Evolutionary conservation across 2,888 invertebrate species (phyloP), one percentile per base, ranked within the genome.

Genomic region (Flexamia atlantica): DNA sequence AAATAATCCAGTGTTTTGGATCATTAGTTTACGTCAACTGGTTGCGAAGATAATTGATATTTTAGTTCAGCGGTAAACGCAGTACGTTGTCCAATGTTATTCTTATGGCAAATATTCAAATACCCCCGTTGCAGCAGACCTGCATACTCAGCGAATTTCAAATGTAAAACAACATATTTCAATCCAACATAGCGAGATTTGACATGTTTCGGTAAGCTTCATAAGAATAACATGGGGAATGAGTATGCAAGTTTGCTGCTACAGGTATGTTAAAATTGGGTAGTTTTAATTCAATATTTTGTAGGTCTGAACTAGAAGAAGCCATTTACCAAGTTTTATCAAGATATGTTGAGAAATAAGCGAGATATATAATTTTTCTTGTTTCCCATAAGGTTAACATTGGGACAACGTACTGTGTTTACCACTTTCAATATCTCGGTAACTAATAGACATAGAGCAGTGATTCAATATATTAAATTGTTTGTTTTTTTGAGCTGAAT

Each of bases 61-160:
- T n/a, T n/a, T n/a, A n/a, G n/a, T n/a, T n/a, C n/a, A n/a, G n/a
- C n/a, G n/a, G n/a, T n/a, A n/a, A n/a, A n/a, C n/a, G n/a, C n/a
- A n/a, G n/a, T n/a, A n/a, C n/a, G n/a, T n/a, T n/a, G n/a, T n/a
- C n/a, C n/a, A n/a, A n/a, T n/a, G n/a, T n/a, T n/a, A n/a, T n/a
- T n/a, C n/a, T n/a, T n/a, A n/a, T n/a, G n/a, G n/a, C n/a, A 46
- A 0, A 46, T 50, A 25, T 17, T 46, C 2, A 46, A 46, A 46
- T 46, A 46, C 46, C 46, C 46, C 46, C 36, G 36, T 36, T 36
- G 46, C 36, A 70, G 42, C 14, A 70, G 9, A 70, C 57, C 57
- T 57, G 57, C 57, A 12, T 23, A 57, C 20, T 23, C 23, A 57
- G 57, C 57, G 23, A 57, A 57, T 57, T 57, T 57, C 57, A 20